Percentiles rank a stretch among this genome's conserved stretches.
Conservation (phyloP, 1,140 invertebrate species). For the Trichoplusia ni region DNA sequence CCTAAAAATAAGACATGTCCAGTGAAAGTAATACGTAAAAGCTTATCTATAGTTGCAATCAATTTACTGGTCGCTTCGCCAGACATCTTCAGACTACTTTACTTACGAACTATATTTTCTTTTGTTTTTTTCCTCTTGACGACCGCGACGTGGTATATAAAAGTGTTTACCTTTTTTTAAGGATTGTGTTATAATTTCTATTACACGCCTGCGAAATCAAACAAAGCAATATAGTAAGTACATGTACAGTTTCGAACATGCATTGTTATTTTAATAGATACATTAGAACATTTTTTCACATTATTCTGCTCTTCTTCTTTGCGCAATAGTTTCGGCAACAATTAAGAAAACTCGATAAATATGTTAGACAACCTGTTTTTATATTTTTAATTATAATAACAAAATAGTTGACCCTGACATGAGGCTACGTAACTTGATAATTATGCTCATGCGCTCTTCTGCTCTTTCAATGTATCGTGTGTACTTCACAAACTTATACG, state of each 20-base stretch:
- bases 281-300: no score
- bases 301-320: no score
- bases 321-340: neutral
- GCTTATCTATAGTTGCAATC: neutral
- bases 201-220: no score
- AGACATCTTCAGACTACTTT: no score
- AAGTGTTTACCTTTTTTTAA: no score
- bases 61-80: no score
- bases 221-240: no score
- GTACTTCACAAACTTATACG: constrained; percentile 14
- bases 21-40: neutral
- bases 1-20: neutral
- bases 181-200: no score
- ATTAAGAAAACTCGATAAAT: neutral
- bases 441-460: neutral
- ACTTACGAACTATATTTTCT: neutral
- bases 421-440: neutral
- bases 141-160: no score
- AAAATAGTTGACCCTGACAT: constrained; percentile 15
- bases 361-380: neutral
- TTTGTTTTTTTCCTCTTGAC: neutral
- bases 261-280: neutral
- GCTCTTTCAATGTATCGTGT: neutral
- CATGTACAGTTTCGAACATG: no score
- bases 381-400: constrained; percentile 7